Conservation (phyloP, 2,888 invertebrate species). For the Phytoseiulus persimilis region DNA sequence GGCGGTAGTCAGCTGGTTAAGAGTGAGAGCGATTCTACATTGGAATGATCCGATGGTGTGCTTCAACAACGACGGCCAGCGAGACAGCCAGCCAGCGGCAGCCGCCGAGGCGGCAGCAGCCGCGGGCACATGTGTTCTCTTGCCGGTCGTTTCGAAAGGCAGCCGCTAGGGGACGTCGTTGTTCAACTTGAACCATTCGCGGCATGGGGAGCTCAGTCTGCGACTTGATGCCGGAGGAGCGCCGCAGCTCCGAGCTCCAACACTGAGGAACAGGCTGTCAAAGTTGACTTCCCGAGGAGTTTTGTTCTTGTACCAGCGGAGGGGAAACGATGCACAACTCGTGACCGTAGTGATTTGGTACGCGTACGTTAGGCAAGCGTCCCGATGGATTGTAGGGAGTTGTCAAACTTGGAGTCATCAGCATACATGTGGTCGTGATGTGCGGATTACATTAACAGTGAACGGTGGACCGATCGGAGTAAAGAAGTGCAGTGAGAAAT, state of each 20-base stretch:
- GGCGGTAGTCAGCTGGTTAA: neutral
- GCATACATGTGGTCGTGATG: constrained; percentile 5
- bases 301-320: neutral
- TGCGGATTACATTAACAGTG: neutral
- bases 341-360: neutral
- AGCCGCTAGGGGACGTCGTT: neutral
- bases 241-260: constrained; percentile 5
- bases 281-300: neutral
- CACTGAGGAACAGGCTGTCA: neutral
- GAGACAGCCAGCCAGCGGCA: neutral
- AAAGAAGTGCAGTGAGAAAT: neutral
- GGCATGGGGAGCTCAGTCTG: neutral
- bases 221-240: neutral
- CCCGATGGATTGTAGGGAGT: neutral
- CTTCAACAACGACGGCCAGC: neutral
- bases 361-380: neutral
- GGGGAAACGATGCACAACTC: neutral
- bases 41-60: neutral
- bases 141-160: constrained; percentile 5
- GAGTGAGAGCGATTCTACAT: neutral
- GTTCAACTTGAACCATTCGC: neutral
- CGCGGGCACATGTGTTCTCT: constrained; percentile 5
- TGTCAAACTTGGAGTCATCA: neutral
- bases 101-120: neutral
- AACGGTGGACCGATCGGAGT: neutral